A percentile compares a stretch with the other conserved stretches of the same genome.
These are phyloP conservation scores for Geodia barretti DNA, from an alignment of 37 sponge, comb jelly and placozoan genomes.

Conservation along the genomic window DNA sequence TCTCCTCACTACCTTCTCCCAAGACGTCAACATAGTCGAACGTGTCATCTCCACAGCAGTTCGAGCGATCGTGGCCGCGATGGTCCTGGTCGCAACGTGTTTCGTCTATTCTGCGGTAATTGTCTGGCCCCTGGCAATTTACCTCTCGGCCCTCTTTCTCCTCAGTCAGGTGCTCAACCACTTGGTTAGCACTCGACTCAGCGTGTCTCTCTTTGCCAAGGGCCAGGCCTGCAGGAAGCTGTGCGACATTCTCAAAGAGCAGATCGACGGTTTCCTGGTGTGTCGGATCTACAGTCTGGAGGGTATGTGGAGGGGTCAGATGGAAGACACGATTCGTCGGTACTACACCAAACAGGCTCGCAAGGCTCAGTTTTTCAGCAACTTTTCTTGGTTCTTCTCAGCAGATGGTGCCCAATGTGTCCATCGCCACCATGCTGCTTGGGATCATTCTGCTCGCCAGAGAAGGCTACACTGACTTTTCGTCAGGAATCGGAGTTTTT, in stretches of 20 bases:
- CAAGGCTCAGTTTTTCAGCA: conserved; percentile 14
- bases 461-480: conserved; percentile 13
- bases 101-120: conserved; percentile 7
- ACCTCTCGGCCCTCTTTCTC: conserved; percentile 12
- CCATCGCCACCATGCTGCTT: conserved; percentile 13
- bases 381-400: conserved; percentile 20
- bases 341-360: conserved; percentile 21
- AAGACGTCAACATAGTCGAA: conserved; percentile 47
- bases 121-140: conserved; percentile 44
- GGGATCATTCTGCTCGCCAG: conserved; percentile 18
- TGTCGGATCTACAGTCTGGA: conserved; percentile 38
- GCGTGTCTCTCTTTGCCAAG: conserved; percentile 19
- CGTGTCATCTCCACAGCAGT: conserved; percentile 26
- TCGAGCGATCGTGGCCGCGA: conserved; percentile 4
- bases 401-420: conserved; percentile 6
- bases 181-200: not conserved
- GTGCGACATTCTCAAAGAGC: conserved; percentile 28
- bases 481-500: conserved; percentile 20
- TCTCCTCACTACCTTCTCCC: conserved; percentile 31
- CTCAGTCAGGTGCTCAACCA: not conserved
- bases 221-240: conserved; percentile 35
- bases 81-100: conserved; percentile 20
- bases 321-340: not conserved
- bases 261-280: conserved; percentile 41
- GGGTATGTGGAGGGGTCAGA: conserved; percentile 16